Percentiles rank a stretch among this genome's conserved stretches.
These are phyloP conservation scores for Melanerpes aurifrons DNA, from an alignment of 2,113 vertebrate species.

Conservation along the genomic window DNA sequence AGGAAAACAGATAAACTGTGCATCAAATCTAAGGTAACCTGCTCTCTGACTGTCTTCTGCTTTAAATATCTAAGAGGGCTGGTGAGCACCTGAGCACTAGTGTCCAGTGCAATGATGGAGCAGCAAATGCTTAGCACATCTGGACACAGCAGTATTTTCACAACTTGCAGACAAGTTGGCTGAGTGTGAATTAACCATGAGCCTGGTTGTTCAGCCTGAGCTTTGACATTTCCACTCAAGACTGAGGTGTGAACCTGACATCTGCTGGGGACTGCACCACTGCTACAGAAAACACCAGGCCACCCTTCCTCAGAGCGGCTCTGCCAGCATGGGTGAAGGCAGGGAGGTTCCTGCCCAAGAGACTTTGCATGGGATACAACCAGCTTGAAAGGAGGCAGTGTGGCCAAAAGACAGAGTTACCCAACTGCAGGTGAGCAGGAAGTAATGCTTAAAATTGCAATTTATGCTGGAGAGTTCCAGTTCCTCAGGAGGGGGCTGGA, in stretches of 20 bases:
- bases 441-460: background rate
- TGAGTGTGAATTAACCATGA: background rate
- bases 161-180: background rate
- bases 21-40: background rate
- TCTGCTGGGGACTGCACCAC: background rate
- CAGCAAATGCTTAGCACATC: background rate
- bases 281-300: background rate
- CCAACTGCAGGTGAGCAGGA: background rate
- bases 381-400: background rate
- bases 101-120: background rate
- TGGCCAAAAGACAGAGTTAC: background rate
- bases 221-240: background rate
- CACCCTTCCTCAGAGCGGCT: background rate
- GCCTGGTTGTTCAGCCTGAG: background rate
- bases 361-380: background rate
- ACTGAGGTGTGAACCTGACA: slow-evolving; percentile 34
- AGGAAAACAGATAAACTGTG: too few species aligned
- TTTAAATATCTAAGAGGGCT: background rate
- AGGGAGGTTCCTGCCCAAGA: background rate
- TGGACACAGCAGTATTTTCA: background rate
- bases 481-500: background rate
- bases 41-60: background rate
- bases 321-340: background rate
- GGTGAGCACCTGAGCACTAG: background rate
- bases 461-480: background rate